phyloP scores from a whole-genome alignment of 2,888 invertebrate species.

The Drosophila emarginata region DNA sequence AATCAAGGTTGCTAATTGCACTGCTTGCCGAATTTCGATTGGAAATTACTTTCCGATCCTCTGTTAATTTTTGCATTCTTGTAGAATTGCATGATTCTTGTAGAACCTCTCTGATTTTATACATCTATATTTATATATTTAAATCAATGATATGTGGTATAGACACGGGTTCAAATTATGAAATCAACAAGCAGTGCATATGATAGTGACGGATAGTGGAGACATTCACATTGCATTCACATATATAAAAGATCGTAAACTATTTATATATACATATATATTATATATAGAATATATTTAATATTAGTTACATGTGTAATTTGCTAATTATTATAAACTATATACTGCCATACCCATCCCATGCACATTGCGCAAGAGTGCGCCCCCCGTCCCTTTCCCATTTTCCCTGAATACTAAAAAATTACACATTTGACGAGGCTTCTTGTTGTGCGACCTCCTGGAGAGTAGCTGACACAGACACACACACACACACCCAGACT shows the following conservation, averaged over 20 bases:
- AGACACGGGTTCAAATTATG: background rate
- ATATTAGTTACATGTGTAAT: slow-evolving; percentile 63
- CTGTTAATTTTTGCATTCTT: too few species aligned
- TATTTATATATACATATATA: slow-evolving; percentile 57
- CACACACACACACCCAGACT: background rate
- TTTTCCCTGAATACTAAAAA: background rate
- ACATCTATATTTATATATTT: background rate
- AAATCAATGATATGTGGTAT: background rate
- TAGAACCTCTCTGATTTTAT: background rate
- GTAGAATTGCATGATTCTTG: too few species aligned
- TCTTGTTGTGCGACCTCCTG: slow-evolving; percentile 26
- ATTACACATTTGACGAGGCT: slow-evolving; percentile 4
- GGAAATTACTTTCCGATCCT: too few species aligned
- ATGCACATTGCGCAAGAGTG: slow-evolving; percentile 40
- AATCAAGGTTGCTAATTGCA: slow-evolving; percentile 1
- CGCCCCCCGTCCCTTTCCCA: too few species aligned
- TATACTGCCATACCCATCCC: slow-evolving; percentile 73
- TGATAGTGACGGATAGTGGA: background rate
- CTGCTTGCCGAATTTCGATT: background rate
- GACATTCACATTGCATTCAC: slow-evolving; percentile 62
- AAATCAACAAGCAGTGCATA: slow-evolving; percentile 1
- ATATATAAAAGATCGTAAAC: slow-evolving; percentile 53
- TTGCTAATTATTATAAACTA: slow-evolving; percentile 64
- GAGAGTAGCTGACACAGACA: slow-evolving; percentile 22
- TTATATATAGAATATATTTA: slow-evolving; percentile 32